Evolutionary conservation across 2,888 invertebrate species (phyloP), one percentile per base, ranked within the genome.

Genomic region (Mythimna loreyi): DNA sequence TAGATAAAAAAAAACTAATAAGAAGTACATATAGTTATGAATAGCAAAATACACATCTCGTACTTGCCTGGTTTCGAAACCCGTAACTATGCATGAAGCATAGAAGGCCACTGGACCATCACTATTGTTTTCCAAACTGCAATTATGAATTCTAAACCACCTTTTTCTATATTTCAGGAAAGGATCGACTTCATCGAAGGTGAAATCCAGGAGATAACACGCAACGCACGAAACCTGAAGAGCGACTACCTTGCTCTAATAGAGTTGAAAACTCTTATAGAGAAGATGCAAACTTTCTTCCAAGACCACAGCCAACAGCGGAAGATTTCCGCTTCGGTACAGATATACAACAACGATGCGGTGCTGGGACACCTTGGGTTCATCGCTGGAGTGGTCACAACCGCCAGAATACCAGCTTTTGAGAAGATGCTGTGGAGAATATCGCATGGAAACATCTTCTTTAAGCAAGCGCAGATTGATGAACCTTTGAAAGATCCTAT

Each of bases 281-380:
- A 94, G 72, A 96, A 95, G 81, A 95, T 91, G 53, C 95, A 96
- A 84, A 94, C 92, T 0, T 95, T 96, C 84, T 96, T 96, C 84
- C 95, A 95, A 89, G 96, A 95, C 88, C 97, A 97, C 93, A 97
- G 97, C 86, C 97, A 93, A 0, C 96, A 93, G 57, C 92, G 93
- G 70, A 96, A 94, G 84, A 94, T 95, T 16, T 95, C 96, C 0
- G 94, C 95, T 0, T 94, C 95, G 28, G 95, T 95, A 0, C 94
- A 94, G 56, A 88, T 91, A 33, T 94, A 95, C 68, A 95, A 95
- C 75, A 94, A 93, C 33, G 96, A 96, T 28, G 94, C 92, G 0
- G 92, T 92, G 2, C 75, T 93, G 2, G 96, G 93, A 0, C 96
- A 96, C 62, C 90, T 96, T 0, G 96, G 96, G 0, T 96, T 96